These are phyloP conservation scores for Invenusta paracnida DNA, from an alignment of 2,888 invertebrate genomes.

Conservation along the genomic window DNA sequence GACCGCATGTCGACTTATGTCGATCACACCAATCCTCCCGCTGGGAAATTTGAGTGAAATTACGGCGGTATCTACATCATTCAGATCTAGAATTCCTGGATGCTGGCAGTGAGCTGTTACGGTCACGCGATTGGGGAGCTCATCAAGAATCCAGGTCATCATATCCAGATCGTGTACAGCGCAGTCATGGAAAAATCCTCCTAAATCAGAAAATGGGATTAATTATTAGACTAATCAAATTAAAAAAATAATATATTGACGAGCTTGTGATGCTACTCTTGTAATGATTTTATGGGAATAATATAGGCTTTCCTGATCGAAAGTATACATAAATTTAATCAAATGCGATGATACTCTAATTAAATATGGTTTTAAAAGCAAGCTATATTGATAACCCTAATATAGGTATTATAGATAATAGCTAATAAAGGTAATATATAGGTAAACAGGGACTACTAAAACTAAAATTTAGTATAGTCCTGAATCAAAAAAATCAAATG, in stretches of 20 bases:
- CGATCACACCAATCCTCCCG: constrained; percentile 67
- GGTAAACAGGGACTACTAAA: too few relatives aligned
- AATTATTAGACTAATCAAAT: neutral
- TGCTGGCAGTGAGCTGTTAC: constrained; percentile 65
- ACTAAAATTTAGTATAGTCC: too few relatives aligned
- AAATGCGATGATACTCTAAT: too few relatives aligned
- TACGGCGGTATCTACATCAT: constrained; percentile 68
- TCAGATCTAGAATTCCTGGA: constrained; percentile 65
- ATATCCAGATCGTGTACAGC: constrained; percentile 70
- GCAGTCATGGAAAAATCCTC: constrained; percentile 70
- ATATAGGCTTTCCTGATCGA: too few relatives aligned
- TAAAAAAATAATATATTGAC: neutral
- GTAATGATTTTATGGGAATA: too few relatives aligned
- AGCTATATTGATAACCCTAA: too few relatives aligned
- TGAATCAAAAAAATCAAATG: too few relatives aligned
- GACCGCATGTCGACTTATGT: constrained; percentile 66
- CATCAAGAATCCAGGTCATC: constrained; percentile 67
- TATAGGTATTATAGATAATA: too few relatives aligned
- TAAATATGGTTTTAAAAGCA: too few relatives aligned
- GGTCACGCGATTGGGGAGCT: constrained; percentile 66
- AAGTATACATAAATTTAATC: too few relatives aligned
- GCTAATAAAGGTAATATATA: too few relatives aligned
- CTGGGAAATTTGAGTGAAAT: constrained; percentile 67
- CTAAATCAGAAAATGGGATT: constrained; percentile 51
- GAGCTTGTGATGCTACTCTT: neutral